Conservation (phyloP, 2,888 invertebrate species). For the Leucoma salicis region DNA sequence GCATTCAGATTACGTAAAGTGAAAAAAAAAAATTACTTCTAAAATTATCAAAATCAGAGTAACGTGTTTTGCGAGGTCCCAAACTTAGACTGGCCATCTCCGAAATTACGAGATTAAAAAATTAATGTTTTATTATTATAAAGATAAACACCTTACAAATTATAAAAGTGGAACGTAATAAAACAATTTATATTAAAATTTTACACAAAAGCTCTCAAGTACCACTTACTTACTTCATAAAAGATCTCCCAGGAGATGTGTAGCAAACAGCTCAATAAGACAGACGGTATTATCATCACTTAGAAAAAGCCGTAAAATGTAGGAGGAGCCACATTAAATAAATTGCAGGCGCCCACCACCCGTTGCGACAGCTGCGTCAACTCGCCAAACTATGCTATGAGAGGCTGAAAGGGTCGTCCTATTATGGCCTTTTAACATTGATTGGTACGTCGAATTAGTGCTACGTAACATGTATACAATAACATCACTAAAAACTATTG, state of each 20-base stretch:
- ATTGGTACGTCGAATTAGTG: slow-evolving; percentile 6
- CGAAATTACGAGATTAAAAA: too few species aligned
- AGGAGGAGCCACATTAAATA: slow-evolving; percentile 71
- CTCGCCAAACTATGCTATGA: slow-evolving; percentile 39
- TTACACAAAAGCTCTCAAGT: slow-evolving; percentile 52
- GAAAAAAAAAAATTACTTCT: too few species aligned
- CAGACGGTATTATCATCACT: slow-evolving; percentile 65
- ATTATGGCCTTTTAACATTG: slow-evolving; percentile 19
- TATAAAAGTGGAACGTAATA: slow-evolving; percentile 15
- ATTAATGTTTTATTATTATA: too few species aligned
- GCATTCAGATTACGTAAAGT: too few species aligned
- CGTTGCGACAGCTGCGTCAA: slow-evolving; percentile 59
- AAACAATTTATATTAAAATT: slow-evolving; percentile 42
- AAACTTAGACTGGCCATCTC: too few species aligned
- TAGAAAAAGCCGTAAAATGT: slow-evolving; percentile 68
- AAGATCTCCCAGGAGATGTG: slow-evolving; percentile 63
- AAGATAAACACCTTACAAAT: background rate
- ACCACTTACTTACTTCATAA: slow-evolving; percentile 71
- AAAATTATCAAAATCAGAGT: too few species aligned
- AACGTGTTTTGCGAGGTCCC: too few species aligned
- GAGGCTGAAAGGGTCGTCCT: slow-evolving; percentile 15
- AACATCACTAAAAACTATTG: too few species aligned
- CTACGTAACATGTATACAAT: background rate
- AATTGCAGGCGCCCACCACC: slow-evolving; percentile 67
- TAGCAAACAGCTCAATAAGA: slow-evolving; percentile 75